phyloP scores from a whole-genome alignment of 1,140 invertebrate genomes.

The Thaumetopoea pityocampa region DNA sequence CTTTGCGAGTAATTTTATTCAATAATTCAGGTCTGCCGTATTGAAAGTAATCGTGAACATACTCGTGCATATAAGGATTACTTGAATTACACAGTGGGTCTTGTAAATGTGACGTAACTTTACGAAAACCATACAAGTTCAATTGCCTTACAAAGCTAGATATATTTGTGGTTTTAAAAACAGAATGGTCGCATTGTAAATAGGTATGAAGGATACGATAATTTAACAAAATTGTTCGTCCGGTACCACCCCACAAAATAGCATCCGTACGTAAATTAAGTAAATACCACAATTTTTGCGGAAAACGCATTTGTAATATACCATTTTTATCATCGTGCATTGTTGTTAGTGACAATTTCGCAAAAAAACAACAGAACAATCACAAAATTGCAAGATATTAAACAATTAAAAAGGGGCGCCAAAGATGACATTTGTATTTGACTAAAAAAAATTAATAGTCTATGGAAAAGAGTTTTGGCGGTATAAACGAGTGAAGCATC shows the following conservation, averaged over 20 bases:
- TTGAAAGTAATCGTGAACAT: conserved; percentile 77
- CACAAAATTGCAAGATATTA: not conserved
- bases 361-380: not conserved
- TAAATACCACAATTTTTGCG: conserved; percentile 79
- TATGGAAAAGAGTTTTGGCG: no score
- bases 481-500: no score
- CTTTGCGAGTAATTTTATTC: conserved; percentile 76
- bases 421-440: no score
- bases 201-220: conserved; percentile 77
- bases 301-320: conserved; percentile 77
- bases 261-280: conserved; percentile 75
- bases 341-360: conserved; percentile 4
- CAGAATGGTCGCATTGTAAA: conserved; percentile 69
- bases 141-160: conserved; percentile 79
- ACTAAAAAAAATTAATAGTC: no score
- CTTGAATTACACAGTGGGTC: conserved; percentile 75
- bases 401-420: conserved; percentile 10
- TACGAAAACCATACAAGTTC: conserved; percentile 80
- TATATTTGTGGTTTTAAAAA: conserved; percentile 79
- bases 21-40: conserved; percentile 72
- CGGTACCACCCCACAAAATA: conserved; percentile 76
- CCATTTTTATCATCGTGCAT: conserved; percentile 57
- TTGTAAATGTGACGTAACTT: conserved; percentile 78
- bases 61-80: conserved; percentile 78
- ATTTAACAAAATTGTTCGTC: conserved; percentile 76